Evolutionary conservation across 1,140 invertebrate species (phyloP), one percentile per base, ranked within the genome.

Genomic region (Batillaria attramentaria): DNA sequence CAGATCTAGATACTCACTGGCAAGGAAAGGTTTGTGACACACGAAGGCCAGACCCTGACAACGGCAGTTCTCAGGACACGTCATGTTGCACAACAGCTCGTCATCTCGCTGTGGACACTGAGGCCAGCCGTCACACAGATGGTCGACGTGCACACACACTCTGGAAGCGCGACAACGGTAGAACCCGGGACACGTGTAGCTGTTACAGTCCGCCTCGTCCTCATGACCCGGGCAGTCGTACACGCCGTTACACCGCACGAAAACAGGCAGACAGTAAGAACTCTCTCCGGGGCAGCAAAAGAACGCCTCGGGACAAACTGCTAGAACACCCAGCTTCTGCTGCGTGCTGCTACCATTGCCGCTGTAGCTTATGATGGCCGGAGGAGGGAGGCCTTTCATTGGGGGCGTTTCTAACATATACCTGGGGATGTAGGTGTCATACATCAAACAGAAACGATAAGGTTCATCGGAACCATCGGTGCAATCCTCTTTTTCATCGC

Each of bases 21-120:
- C 39, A 31, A 20, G 31, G 18, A 77, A 62, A 16, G 57, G 31
- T 54, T 66, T 46, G 33, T 39, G 6, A n/a, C 78, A 79, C 8
- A 41, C 46, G 37, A 78, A 46, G 1, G 60, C 33, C 20, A 35
- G 31, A 68, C 57, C 72, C 35, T 35, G 41, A 37, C 72, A 82
- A 8, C 35, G 31, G 33, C 77, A 82, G 41, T 24, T 54, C 87
- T 46, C 84, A 90, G 69, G 69, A 43, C 69, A 72, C 18, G 37
- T 39, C 37, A 37, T 39, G 37, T 77, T 35, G 57, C 74, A 82
- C n/a, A 79, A 69, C 60, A 54, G 37, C 33, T 80, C 78, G 31
- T 82, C 72, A 31, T 79, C 78, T 41, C 50, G 50, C 31, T 78
- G 66, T 43, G 74, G 78, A 74, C 73, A 79, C 46, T 81, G 43